phyloP scores from a whole-genome alignment of 2,797 vertebrate species.

The Babyrousa celebensis region DNA sequence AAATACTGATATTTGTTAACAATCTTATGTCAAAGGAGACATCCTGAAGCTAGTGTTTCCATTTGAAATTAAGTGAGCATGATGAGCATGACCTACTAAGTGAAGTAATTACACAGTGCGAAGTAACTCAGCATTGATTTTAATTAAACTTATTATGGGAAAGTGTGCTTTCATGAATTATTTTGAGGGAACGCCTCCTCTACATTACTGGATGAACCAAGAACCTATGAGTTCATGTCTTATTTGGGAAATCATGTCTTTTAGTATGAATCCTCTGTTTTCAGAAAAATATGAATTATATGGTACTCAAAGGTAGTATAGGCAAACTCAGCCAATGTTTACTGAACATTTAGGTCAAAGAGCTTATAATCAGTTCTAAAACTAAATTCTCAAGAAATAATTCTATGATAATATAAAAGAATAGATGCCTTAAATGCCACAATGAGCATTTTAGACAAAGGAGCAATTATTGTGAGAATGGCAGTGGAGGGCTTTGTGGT shows the following conservation, averaged over 20 bases:
- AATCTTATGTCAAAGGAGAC: conserved; percentile 16
- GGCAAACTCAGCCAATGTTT: conserved; percentile 39
- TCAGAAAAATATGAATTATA: conserved; percentile 60
- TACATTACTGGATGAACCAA: conserved; percentile 35
- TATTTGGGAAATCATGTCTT: conserved; percentile 62
- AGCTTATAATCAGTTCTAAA: conserved; percentile 57
- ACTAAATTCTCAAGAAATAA: conserved; percentile 62
- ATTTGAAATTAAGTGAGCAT: conserved; percentile 44
- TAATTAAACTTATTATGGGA: conserved; percentile 6
- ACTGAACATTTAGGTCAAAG: background rate
- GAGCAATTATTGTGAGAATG: background rate
- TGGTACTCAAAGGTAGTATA: background rate
- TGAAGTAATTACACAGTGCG: background rate
- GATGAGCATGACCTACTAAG: background rate
- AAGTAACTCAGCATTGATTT: background rate
- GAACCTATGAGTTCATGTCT: conserved; percentile 34
- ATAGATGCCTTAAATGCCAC: background rate
- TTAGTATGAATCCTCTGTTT: conserved; percentile 66
- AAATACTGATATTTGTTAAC: background rate
- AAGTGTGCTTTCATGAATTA: conserved; percentile 5
- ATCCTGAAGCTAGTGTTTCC: conserved; percentile 16
- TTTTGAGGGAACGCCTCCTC: background rate
- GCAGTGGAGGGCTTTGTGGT: background rate
- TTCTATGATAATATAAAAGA: background rate
- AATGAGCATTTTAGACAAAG: background rate